Conservation (phyloP, 2,797 vertebrate species). For the Lepilemur septentrionalis region DNA sequence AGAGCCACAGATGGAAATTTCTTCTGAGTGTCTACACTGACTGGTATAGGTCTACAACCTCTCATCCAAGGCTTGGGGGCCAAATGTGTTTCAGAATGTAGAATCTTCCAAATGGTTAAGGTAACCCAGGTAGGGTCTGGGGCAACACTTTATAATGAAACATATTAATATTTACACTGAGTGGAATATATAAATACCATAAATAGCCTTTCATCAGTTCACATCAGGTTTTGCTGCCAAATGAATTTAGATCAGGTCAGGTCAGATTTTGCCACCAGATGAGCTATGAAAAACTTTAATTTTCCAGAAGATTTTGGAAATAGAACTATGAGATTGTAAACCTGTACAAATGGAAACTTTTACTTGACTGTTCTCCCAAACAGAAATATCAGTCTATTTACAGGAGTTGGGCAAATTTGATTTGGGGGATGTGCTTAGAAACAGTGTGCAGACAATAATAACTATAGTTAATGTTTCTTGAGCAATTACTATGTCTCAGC, state of each 20-base stretch:
- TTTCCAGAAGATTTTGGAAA: constrained; percentile 35
- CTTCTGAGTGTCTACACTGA: background rate
- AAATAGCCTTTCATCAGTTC: constrained; percentile 1
- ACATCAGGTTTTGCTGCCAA: constrained; percentile 31
- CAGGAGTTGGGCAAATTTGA: background rate
- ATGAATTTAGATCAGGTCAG: constrained; percentile 30
- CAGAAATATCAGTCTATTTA: background rate
- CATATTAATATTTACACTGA: background rate
- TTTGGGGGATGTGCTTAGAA: background rate
- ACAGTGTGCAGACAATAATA: background rate
- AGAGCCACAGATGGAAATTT: constrained; percentile 19
- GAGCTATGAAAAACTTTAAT: constrained; percentile 29
- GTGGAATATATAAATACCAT: background rate
- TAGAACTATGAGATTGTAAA: background rate
- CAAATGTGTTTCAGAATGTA: background rate
- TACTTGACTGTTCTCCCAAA: background rate
- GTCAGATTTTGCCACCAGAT: constrained; percentile 48
- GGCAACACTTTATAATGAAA: background rate
- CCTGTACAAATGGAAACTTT: background rate
- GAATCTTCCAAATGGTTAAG: constrained; percentile 30
- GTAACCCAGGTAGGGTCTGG: background rate
- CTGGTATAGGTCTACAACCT: background rate
- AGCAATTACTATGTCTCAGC: background rate
- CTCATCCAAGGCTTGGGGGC: background rate
- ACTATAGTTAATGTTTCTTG: background rate